phyloP scores from a whole-genome alignment of 2,797 vertebrate species.

The Acipenser transmontanus region DNA sequence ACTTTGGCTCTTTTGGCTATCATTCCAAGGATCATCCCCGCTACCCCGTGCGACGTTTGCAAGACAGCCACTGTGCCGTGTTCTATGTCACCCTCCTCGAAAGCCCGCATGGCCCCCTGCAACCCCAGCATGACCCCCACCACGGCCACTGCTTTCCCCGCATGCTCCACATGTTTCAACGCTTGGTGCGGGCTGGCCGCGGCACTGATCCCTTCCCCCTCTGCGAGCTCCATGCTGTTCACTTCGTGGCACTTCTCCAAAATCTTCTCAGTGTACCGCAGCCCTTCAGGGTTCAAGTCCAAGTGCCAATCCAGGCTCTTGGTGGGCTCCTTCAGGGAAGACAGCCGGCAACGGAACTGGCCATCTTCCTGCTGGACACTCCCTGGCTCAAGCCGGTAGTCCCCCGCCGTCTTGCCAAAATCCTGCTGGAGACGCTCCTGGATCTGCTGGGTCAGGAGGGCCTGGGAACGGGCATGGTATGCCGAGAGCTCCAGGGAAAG shows the following conservation, averaged over 20 bases:
- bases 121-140: constrained; percentile 32
- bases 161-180: constrained; percentile 10
- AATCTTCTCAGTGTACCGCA: constrained; percentile 23
- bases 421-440: constrained; percentile 12
- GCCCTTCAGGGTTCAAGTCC: constrained; percentile 18
- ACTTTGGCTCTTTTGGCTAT: constrained; percentile 23
- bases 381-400: constrained; percentile 15
- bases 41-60: constrained; percentile 30
- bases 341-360: constrained; percentile 24
- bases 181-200: constrained; percentile 4
- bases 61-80: constrained; percentile 15
- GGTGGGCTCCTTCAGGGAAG: constrained; percentile 6
- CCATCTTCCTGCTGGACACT: constrained; percentile 22
- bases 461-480: constrained; percentile 19
- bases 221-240: constrained; percentile 14
- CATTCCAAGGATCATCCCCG: constrained; percentile 23
- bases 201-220: too few relatives aligned
- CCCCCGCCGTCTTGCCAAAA: constrained; percentile 22
- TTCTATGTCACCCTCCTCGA: constrained; percentile 30
- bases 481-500: constrained; percentile 30
- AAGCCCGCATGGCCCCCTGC: constrained; percentile 26
- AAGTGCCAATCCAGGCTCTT: constrained; percentile 15
- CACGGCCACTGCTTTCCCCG: constrained; percentile 15
- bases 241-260: constrained; percentile 14
- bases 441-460: constrained; percentile 15